Evolutionary conservation across 1,140 invertebrate species (phyloP).

Genomic region (Drosophila sulfurigaster): DNA sequence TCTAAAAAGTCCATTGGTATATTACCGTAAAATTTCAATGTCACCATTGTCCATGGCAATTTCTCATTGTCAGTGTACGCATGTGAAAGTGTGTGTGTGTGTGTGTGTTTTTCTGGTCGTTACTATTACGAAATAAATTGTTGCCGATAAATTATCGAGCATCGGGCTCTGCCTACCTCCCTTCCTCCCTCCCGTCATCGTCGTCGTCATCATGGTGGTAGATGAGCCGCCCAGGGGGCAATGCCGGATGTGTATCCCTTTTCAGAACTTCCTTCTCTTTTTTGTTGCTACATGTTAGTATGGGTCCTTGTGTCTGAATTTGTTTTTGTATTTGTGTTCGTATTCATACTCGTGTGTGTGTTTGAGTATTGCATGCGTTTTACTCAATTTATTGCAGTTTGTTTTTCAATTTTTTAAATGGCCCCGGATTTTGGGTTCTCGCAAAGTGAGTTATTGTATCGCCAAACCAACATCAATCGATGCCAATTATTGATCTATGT

Average conservation of each 20-base stretch:
- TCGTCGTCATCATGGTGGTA: constrained; percentile 19
- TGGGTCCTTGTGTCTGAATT: no score
- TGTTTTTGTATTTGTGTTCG: constrained; percentile 13
- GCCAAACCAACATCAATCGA: constrained; percentile 33
- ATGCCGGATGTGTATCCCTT: constrained; percentile 59
- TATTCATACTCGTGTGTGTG: constrained; percentile 17
- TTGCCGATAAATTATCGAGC: constrained; percentile 79
- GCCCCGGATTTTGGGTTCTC: constrained; percentile 43
- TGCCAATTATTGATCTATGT: constrained; percentile 27
- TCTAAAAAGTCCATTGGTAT: constrained; percentile 44
- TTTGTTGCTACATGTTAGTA: constrained; percentile 1
- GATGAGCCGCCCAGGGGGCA: constrained; percentile 48
- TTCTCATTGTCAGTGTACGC: constrained; percentile 29
- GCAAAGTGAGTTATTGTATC: constrained; percentile 62
- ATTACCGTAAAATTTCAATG: constrained; percentile 78
- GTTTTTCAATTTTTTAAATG: constrained; percentile 81
- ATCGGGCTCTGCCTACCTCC: constrained; percentile 44
- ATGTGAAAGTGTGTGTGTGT: constrained; percentile 17
- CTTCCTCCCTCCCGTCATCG: constrained; percentile 14
- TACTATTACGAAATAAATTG: constrained; percentile 79
- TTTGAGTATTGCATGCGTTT: constrained; percentile 47
- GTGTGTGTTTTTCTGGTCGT: constrained; percentile 44
- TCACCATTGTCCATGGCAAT: constrained; percentile 57
- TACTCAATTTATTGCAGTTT: constrained; percentile 77
- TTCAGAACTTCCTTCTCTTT: constrained; percentile 12